A percentile compares a stretch with the other conserved stretches of the same genome.
These are phyloP conservation scores for Chloebia gouldiae DNA, from an alignment of 2,113 vertebrate genomes.

Conservation along the genomic window DNA sequence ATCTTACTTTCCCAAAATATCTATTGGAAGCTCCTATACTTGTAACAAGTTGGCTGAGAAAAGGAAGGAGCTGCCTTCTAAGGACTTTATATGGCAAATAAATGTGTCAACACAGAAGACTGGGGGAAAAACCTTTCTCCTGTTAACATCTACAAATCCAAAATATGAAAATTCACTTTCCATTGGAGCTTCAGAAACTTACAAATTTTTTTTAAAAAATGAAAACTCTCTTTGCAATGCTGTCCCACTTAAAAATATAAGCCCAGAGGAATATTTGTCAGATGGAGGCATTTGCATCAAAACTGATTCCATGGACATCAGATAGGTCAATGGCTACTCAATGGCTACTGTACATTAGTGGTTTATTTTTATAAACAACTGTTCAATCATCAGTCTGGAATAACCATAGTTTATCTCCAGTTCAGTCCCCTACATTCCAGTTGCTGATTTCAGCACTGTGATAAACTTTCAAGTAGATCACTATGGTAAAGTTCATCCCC, in stretches of 20 bases:
- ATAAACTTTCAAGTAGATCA: neutral
- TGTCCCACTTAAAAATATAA: neutral
- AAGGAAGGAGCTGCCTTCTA: neutral
- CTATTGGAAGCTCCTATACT: neutral
- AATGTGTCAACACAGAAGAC: neutral
- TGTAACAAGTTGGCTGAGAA: neutral
- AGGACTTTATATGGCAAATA: neutral
- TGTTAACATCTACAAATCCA: neutral
- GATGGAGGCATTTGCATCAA: neutral
- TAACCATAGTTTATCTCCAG: accelerated
- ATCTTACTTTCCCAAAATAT: neutral
- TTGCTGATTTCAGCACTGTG: neutral
- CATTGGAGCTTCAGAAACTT: neutral
- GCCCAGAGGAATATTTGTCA: neutral
- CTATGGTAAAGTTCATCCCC: neutral
- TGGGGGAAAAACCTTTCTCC: neutral
- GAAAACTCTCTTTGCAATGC: neutral
- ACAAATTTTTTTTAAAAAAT: neutral
- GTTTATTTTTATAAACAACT: neutral
- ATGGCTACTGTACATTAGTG: neutral
- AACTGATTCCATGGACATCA: neutral
- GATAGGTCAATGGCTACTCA: neutral
- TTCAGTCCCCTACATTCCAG: neutral
- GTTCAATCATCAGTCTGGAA: neutral
- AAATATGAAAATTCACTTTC: neutral